Evolutionary conservation across 2,113 vertebrate genomes (phyloP), one percentile per base, ranked within the genome.

Genomic region (Syrmaticus mikado): DNA sequence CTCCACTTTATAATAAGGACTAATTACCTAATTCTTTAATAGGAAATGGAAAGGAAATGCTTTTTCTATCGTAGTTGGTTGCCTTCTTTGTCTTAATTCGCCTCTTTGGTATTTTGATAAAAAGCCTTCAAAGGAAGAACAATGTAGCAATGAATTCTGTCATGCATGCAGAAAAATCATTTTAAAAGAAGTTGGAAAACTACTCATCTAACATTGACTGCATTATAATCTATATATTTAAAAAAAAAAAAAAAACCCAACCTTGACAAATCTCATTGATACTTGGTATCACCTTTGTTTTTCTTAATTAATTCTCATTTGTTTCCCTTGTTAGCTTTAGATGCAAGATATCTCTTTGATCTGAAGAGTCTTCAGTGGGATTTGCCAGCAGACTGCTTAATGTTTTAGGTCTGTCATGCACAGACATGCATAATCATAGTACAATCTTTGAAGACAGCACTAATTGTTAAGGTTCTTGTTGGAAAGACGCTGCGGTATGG

Each of bases 151-250:
- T 36, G 2, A 70, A 38, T 27, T 75, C 34, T 30, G 34, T 21
- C 36, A 45, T 7, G 8, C 19, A 36, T 6, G 48, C 18, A 57
- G n/a, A 43, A 85, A 71, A 71, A 12, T 1, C 0, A 0, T 40
- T 83, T 78, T 83, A 36, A 30, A 93, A 86, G 4, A 79, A 94
- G 72, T 2, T 24, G 32, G 28, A 1, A 93, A 93, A 55, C 27
- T 8, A 66, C 2, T 70, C 4, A 22, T 45, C 80, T 68, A 79
- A 36, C 0, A 0, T 46, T 78, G 3, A 8, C 83, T 82, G 34
- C 61, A 20, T 60, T 57, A 13, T 38, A 41, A 17, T 10, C 66
- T 50, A 34, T 53, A 18, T 70, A 36, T 62, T 73, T 52, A 64
- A 70, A 85, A 87, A 82, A 87, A 15, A 52, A 15, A 38, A 38